Evolutionary conservation across 1,140 invertebrate species (phyloP).

Genomic region (Drosophila prosaltans): DNA sequence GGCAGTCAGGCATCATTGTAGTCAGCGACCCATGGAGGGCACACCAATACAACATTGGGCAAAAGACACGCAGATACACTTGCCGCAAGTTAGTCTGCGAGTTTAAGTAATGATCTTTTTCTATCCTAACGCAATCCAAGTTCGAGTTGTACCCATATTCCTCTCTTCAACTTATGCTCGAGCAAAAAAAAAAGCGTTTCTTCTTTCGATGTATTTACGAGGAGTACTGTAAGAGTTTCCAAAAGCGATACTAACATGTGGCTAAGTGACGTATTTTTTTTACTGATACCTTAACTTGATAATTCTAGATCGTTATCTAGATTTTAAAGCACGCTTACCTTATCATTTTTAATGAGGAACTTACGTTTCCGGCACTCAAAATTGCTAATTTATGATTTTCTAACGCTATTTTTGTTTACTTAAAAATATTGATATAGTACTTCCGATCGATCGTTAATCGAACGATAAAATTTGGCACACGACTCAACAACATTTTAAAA

Average conservation of each 20-base stretch:
- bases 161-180: neutral
- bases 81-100: constrained; percentile 4
- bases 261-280: neutral
- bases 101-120: constrained; percentile 4
- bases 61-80: constrained; percentile 37
- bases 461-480: too few relatives aligned
- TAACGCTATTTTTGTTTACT: neutral
- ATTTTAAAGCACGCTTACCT: neutral
- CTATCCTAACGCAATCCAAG: constrained; percentile 11
- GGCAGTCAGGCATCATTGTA: constrained; percentile 46
- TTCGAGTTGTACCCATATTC: constrained; percentile 12
- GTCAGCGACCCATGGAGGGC: constrained; percentile 77
- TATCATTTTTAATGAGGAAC: neutral
- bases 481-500: too few relatives aligned
- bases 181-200: neutral
- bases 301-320: neutral
- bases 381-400: neutral
- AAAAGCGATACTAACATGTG: neutral
- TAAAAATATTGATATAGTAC: neutral
- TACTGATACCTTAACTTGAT: neutral
- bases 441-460: too few relatives aligned
- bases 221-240: neutral
- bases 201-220: constrained; percentile 1
- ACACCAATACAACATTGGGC: constrained; percentile 45
- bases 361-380: neutral